Evolutionary conservation across 35 echinoderm and acorn worm genomes (phyloP).

Genomic region (Heliocidaris erythrogramma): DNA sequence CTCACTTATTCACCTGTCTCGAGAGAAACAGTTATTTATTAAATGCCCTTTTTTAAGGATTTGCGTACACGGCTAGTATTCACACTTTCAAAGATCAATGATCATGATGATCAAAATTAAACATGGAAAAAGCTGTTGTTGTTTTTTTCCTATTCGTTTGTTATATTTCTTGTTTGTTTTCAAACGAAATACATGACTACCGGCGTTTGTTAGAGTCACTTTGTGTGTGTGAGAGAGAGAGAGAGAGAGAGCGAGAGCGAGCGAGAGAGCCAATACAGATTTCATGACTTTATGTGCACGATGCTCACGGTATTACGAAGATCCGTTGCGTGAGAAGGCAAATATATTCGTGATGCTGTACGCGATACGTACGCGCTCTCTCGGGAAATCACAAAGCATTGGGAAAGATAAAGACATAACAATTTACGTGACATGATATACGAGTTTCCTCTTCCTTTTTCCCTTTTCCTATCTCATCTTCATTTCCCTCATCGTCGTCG

Average conservation of each 20-base stretch:
- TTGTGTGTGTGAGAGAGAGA: neutral
- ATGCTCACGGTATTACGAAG: neutral
- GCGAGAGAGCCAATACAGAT: neutral
- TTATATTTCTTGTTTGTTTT: too few species aligned
- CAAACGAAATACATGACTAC: too few species aligned
- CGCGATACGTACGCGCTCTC: neutral
- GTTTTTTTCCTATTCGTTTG: too few species aligned
- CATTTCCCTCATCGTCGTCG: neutral
- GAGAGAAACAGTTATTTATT: too few species aligned
- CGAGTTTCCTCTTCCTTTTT: neutral
- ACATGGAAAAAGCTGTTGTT: too few species aligned
- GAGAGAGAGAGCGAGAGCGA: neutral
- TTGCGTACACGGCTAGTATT: too few species aligned
- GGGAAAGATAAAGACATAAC: neutral
- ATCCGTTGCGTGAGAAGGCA: neutral
- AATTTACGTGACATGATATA: neutral
- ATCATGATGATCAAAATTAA: too few species aligned
- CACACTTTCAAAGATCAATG: too few species aligned
- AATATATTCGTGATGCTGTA: neutral
- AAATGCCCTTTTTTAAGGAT: too few species aligned
- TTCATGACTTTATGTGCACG: neutral
- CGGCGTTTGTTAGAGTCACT: too few species aligned
- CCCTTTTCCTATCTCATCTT: neutral
- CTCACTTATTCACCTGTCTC: too few species aligned
- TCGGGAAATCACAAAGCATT: neutral